Evolutionary conservation across 2,113 vertebrate species (phyloP), one percentile per base, ranked within the genome.

Genomic region (Tupaia chinensis): DNA sequence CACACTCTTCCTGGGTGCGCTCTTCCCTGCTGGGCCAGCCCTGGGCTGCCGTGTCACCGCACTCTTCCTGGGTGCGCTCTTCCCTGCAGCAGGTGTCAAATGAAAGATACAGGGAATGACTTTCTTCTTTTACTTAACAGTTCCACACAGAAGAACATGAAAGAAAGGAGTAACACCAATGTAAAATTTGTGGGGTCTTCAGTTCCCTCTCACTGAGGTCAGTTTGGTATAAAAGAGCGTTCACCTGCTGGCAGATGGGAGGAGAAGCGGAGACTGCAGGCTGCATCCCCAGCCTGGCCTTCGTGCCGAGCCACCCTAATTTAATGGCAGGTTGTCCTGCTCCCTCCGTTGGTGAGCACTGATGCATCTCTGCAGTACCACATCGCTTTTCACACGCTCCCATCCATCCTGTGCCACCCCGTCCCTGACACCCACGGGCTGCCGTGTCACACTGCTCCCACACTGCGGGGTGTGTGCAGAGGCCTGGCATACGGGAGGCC

Each of bases 71-170:
- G 23, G 20, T 87, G 58, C 32, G 10, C 53, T 72, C 32, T 92
- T 60, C 65, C 29, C 44, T 81, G 44, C 44, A 44, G 44, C 44
- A 44, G 44, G 44, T 89, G 16, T 82, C 65, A 90, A 96, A 70
- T n/a, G 76, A 76, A 86, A 97, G 23, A 58, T 94, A 68, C 0
- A 69, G 27, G 74, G 20, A 92, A 81, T 81, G 69, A 69, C 22
- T 89, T 63, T 73, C 10, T 12, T 93, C 11, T 61, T 94, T 87
- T 87, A 58, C 70, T 94, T 92, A 91, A 66, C 19, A 81, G 58
- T 66, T 87, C 20, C 56, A 27, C 54, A 29, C 12, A 94, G 54
- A 61, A 69, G 27, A 84, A 74, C 86, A 32, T 70, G 15, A 91
- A 87, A 73, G 85, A 79, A 94, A 95, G 29, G 54, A 91, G 65